Evolutionary conservation across 2,797 vertebrate genomes (phyloP), one percentile per base, ranked within the genome.

Genomic region (Hypotaenidia philippensis): DNA sequence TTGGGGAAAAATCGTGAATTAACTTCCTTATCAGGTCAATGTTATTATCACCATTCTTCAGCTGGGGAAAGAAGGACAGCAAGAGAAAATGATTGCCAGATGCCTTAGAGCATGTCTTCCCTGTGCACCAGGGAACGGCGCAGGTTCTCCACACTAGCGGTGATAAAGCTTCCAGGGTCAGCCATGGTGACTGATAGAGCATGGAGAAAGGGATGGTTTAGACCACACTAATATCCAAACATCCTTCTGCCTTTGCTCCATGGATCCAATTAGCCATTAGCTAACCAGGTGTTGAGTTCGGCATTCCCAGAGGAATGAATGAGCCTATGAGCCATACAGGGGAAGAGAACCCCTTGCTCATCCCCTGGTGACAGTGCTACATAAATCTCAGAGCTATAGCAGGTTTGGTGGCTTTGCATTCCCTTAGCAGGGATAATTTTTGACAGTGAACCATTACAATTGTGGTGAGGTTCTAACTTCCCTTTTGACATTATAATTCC

Each of bases 21-120:
- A 71, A 72, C 38, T 80, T 77, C 31, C 27, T 74, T 72, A 89
- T 92, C 44, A 38, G 44, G 29, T 76, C 70, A 80, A n/a, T 70
- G 44, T 49, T 87, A 63, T 49, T 84, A 86, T 70, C 83, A 68
- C 45, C 56, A 68, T 71, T 84, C 36, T 87, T 87, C 81, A 96
- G 44, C 29, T 68, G 26, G n/a, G 32, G 36, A 84, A 88, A 88
- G 19, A 85, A 26, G 63, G 38, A 71, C 25, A 71, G 63, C 0
- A 6, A 79, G 32, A 16, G 32, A 72, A 82, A 74, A 41, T 14
- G 59, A 66, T 9, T 87, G 55, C 27, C 55, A 56, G 44, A 14
- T 74, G 41, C 70, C 29, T 79, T 34, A 31, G 50, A 88, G 41
- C 23, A 34, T 41, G 19, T 53, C 45, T 50, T 50, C 40, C 70